Evolutionary conservation across 2,888 invertebrate genomes (phyloP).

Genomic region (Myathropa florea): DNA sequence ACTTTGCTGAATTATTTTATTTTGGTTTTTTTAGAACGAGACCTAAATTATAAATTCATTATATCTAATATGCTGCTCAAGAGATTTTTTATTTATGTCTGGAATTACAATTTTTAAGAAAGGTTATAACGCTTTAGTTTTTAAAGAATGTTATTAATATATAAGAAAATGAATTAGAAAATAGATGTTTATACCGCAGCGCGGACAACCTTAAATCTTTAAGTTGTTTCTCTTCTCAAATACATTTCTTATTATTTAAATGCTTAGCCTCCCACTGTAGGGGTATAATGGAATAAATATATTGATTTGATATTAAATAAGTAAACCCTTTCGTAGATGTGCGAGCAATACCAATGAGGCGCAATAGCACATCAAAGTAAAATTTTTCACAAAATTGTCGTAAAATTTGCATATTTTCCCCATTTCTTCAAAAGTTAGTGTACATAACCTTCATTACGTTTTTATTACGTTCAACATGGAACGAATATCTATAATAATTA

Average conservation of each 20-base stretch:
- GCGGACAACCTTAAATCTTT: background rate
- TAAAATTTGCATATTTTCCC: constrained; percentile 54
- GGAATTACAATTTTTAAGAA: too few species aligned
- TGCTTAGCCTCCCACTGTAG: background rate
- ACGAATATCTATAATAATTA: constrained; percentile 45
- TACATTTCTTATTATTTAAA: background rate
- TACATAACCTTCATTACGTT: constrained; percentile 46
- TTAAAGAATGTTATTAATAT: too few species aligned
- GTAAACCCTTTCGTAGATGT: background rate
- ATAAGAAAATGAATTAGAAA: too few species aligned
- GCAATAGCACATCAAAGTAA: constrained; percentile 21
- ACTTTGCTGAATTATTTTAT: too few species aligned
- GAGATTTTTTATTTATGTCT: too few species aligned
- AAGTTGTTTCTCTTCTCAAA: background rate
- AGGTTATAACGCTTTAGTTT: too few species aligned
- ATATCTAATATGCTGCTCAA: too few species aligned
- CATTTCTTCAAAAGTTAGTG: constrained; percentile 21
- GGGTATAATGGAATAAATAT: background rate
- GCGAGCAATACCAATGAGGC: constrained; percentile 27
- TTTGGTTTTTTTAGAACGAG: too few species aligned
- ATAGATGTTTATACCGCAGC: too few species aligned
- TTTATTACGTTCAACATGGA: constrained; percentile 22
- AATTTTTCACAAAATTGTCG: constrained; percentile 37
- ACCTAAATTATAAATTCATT: too few species aligned
- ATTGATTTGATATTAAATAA: constrained; percentile 7